Evolutionary conservation across 1,140 invertebrate genomes (phyloP), one percentile per base, ranked within the genome.

Genomic region (Drosophila willistoni): DNA sequence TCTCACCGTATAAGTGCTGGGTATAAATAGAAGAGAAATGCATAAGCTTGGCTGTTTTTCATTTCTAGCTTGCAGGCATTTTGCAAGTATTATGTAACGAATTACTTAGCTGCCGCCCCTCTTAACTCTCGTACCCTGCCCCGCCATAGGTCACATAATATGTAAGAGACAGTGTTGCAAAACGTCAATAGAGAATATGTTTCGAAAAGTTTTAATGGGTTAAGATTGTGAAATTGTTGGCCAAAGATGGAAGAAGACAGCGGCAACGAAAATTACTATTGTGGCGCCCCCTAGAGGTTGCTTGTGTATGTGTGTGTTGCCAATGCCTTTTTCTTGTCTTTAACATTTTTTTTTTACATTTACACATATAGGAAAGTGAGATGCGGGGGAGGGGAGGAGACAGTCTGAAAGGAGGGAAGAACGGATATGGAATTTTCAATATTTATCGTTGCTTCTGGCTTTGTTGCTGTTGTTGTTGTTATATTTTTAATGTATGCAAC

Each of bases 371-470:
- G 34, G 39, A 5, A n/a, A 42, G 41, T 22, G 9, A 0, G 17
- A 47, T 33, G 51, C 6, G 13, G n/a, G n/a, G 12, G 39, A 14
- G 39, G 41, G 9, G 9, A 17, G n/a, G n/a, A 17, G n/a, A 25
- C 1, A 12, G 7, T 14, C 29, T 9, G 10, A 19, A 17, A 10
- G 41, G 56, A 3, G 12, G 5, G 12, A 19, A 87, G 72, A 80
- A 77, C 76, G 84, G 84, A 87, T 89, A 87, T 90, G 80, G 77
- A 89, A 87, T 87, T 87, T 87, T 87, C 73, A 81, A 89, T 89
- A 87, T 87, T 87, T 87, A 90, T 79, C 67, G 77, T 83, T 71
- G 71, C 63, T 71, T 41, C 70, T 29, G 29, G 29, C 64, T 63
- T n/a, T 25, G 22, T 75, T 68, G 57, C 34, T 73, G 65, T 69